Evolutionary conservation across 2,797 vertebrate species (phyloP).

Genomic region (Streptopelia turtur): DNA sequence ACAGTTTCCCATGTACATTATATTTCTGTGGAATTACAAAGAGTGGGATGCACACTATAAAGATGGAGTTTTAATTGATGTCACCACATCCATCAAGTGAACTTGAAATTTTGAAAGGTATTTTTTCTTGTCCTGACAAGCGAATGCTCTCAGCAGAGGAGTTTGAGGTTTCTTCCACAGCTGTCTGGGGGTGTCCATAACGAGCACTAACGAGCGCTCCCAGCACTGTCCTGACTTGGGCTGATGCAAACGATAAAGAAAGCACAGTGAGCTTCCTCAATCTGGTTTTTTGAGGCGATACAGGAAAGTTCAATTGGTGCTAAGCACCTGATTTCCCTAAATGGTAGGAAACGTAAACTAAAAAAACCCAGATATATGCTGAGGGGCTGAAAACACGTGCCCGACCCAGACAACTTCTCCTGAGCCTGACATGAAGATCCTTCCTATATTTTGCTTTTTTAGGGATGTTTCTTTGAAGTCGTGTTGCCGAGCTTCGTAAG

Average conservation of each 20-base stretch:
- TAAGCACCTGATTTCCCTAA: background rate
- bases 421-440: no score
- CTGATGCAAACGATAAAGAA: background rate
- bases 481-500: background rate
- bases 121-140: background rate
- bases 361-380: rapidly evolving
- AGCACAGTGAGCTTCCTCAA: background rate
- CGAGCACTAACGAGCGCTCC: rapidly evolving
- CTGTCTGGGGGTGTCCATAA: background rate
- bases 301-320: background rate
- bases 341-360: background rate
- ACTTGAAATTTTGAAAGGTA: background rate
- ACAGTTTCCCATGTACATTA: background rate
- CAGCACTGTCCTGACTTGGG: background rate
- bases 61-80: background rate
- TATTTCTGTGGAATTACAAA: background rate
- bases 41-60: rapidly evolving
- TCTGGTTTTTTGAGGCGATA: background rate
- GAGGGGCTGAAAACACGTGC: background rate
- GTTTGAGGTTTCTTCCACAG: background rate
- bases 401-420: background rate
- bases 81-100: rapidly evolving
- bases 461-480: background rate
- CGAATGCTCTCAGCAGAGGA: background rate
- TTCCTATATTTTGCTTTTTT: background rate